Conservation (phyloP, 2,113 vertebrate species). For the Lasiurus borealis region DNA sequence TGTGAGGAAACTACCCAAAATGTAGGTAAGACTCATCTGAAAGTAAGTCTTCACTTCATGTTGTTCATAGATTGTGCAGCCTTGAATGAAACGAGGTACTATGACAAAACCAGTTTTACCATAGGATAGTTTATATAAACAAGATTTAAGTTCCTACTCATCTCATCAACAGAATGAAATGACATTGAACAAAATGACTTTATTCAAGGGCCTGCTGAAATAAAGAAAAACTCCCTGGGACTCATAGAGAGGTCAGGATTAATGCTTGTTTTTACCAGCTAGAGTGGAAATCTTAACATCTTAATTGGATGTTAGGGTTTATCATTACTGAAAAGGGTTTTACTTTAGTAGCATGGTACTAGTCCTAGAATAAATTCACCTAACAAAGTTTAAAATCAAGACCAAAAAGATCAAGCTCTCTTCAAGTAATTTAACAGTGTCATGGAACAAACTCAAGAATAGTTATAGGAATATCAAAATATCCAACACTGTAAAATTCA, state of each 20-base stretch:
- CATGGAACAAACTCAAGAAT: constrained; percentile 10
- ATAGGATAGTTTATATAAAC: not conserved
- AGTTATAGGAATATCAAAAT: not conserved
- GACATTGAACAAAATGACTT: not conserved
- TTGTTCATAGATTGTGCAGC: not conserved
- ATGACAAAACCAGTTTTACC: not conserved
- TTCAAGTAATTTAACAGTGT: not conserved
- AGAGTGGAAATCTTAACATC: not conserved
- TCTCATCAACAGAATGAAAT: not conserved
- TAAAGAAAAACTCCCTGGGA: not conserved
- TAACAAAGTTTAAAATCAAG: constrained; percentile 29
- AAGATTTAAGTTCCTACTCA: not conserved
- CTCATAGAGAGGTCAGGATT: not conserved
- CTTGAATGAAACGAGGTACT: not conserved
- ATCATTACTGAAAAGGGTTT: not conserved
- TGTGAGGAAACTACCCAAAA: not conserved
- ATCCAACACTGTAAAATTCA: not conserved
- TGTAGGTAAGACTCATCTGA: not conserved
- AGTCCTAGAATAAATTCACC: not conserved
- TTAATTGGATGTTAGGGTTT: not conserved
- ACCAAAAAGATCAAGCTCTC: not conserved
- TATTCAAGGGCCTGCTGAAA: not conserved
- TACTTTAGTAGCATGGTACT: not conserved
- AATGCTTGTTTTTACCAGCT: not conserved
- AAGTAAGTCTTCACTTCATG: not conserved